Evolutionary conservation across 2,888 invertebrate species (phyloP).

Genomic region (Erebia epiphron): DNA sequence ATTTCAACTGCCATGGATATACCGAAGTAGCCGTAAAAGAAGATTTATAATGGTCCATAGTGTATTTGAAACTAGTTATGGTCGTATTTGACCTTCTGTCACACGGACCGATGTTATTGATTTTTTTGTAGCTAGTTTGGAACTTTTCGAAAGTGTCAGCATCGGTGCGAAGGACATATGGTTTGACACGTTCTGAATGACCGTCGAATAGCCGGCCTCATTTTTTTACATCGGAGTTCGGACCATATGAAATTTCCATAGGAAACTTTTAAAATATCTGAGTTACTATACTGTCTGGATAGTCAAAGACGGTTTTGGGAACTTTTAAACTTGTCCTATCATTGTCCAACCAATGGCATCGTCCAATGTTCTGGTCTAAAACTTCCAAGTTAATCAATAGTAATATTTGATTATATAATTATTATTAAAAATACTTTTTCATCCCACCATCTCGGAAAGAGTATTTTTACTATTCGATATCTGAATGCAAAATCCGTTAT

Average conservation of each 20-base stretch:
- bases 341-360: too few relatives aligned
- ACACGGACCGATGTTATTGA: slow-evolving; percentile 69
- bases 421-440: too few relatives aligned
- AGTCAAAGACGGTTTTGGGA: too few relatives aligned
- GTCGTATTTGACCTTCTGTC: slow-evolving; percentile 71
- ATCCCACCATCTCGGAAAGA: too few relatives aligned
- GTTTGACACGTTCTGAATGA: slow-evolving; percentile 68
- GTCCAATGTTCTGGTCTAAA: too few relatives aligned
- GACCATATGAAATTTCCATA: background rate
- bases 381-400: too few relatives aligned
- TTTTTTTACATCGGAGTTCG: slow-evolving; percentile 40
- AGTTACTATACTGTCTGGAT: too few relatives aligned
- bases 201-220: slow-evolving; percentile 63
- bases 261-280: background rate
- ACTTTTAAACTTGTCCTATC: too few relatives aligned
- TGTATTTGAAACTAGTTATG: slow-evolving; percentile 76
- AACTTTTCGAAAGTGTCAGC: slow-evolving; percentile 52
- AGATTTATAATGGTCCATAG: slow-evolving; percentile 74
- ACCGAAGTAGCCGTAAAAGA: slow-evolving; percentile 73
- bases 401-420: too few relatives aligned
- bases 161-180: slow-evolving; percentile 64
- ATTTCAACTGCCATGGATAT: slow-evolving; percentile 78
- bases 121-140: slow-evolving; percentile 63
- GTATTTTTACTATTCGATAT: too few relatives aligned
- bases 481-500: too few relatives aligned